These are phyloP conservation scores for Ochotona princeps DNA, from an alignment of 2,113 vertebrate genomes.

Conservation along the genomic window DNA sequence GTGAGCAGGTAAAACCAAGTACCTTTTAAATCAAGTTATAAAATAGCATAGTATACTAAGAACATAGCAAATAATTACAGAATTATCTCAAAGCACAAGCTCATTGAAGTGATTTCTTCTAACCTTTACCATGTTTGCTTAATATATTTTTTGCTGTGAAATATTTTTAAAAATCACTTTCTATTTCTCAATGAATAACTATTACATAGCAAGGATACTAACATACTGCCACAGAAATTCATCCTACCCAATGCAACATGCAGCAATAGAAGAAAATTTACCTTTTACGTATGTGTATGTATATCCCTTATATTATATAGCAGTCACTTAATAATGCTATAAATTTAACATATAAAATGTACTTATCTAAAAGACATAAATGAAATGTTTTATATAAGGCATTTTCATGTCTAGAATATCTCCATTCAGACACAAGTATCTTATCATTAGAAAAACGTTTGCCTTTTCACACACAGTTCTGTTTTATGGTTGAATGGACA, in stretches of 20 bases:
- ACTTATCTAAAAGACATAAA: neutral
- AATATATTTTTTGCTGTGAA: constrained; percentile 41
- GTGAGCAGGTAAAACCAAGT: constrained; percentile 22
- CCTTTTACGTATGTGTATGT: neutral
- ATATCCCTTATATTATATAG: neutral
- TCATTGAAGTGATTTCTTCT: constrained; percentile 15
- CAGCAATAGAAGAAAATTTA: neutral
- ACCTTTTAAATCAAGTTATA: constrained; percentile 9
- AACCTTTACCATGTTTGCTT: constrained; percentile 58
- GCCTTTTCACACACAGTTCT: neutral
- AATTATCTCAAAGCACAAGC: constrained; percentile 37
- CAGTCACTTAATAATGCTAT: neutral
- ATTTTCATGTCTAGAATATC: neutral
- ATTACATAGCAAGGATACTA: neutral
- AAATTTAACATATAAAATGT: neutral
- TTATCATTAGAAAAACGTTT: neutral
- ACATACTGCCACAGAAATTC: neutral
- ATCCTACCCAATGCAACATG: neutral
- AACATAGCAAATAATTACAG: neutral
- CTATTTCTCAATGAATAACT: constrained; percentile 47
- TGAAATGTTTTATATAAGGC: neutral
- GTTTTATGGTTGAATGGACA: neutral
- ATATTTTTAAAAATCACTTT: constrained; percentile 62
- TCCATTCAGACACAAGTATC: neutral
- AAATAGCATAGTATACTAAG: constrained; percentile 18